These are phyloP conservation scores for Eudorcas thomsonii DNA, from an alignment of 2,113 vertebrate species.

Conservation along the genomic window DNA sequence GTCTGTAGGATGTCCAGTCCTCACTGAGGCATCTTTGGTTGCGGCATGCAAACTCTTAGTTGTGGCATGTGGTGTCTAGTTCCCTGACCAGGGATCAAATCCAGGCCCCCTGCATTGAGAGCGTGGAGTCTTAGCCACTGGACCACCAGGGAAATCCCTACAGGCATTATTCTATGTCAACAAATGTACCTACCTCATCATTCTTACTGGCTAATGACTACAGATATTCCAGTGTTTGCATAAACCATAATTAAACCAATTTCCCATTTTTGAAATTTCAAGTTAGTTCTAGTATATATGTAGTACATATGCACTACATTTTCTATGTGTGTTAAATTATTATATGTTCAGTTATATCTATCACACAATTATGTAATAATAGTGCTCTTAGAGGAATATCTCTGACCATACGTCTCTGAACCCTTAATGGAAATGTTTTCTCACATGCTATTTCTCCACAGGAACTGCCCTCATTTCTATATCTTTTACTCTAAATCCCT, in stretches of 20 bases:
- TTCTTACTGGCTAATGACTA: neutral
- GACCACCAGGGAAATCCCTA: neutral
- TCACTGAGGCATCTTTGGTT: neutral
- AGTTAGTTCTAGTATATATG: neutral
- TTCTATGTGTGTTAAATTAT: neutral
- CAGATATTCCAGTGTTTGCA: neutral
- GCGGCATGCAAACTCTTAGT: neutral
- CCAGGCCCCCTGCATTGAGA: neutral
- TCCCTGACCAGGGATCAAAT: neutral
- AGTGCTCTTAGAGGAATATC: neutral
- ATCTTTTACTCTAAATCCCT: neutral
- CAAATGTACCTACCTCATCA: neutral
- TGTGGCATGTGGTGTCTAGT: neutral
- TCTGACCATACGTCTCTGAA: neutral
- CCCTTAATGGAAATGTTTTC: neutral
- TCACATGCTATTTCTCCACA: neutral
- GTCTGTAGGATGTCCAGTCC: neutral
- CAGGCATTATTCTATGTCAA: neutral
- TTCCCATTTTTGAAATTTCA: neutral
- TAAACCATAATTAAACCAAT: neutral
- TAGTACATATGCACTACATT: neutral
- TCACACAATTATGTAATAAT: neutral
- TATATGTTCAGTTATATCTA: neutral
- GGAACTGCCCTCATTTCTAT: neutral
- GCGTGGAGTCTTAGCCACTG: neutral